Percentiles rank a stretch among this genome's conserved stretches.
Conservation (phyloP, 2,113 vertebrate species). For the Alaudala cheleensis region DNA sequence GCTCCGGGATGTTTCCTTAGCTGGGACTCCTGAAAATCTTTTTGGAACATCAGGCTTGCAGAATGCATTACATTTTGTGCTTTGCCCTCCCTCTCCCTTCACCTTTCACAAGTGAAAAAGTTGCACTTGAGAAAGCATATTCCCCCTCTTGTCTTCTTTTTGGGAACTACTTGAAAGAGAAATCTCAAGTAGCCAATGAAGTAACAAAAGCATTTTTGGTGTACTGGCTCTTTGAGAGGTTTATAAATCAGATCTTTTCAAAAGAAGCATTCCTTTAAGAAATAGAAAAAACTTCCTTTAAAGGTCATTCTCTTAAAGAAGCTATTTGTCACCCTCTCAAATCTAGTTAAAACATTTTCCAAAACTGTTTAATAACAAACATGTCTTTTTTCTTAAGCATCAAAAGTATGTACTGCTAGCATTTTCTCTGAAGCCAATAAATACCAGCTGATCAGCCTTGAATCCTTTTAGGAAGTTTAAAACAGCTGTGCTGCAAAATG, state of each 20-base stretch:
- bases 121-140: neutral
- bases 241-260: slow-evolving; percentile 24
- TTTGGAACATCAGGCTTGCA: neutral
- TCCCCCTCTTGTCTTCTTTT: slow-evolving; percentile 19
- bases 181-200: slow-evolving; percentile 25
- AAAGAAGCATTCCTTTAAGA: slow-evolving; percentile 47
- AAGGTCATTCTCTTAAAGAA: slow-evolving; percentile 29
- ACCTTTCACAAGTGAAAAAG: neutral
- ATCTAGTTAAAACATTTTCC: slow-evolving; percentile 2
- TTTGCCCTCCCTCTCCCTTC: neutral
- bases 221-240: neutral
- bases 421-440: slow-evolving; percentile 27
- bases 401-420: neutral
- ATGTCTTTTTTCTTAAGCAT: slow-evolving; percentile 21
- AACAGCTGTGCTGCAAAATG: slow-evolving; percentile 47
- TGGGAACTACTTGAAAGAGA: slow-evolving; percentile 21
- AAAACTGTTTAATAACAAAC: slow-evolving; percentile 45
- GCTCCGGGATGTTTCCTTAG: neutral
- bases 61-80: neutral
- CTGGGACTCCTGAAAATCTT: neutral
- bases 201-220: slow-evolving; percentile 16
- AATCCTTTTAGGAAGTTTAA: slow-evolving; percentile 46
- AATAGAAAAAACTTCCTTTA: neutral
- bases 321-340: slow-evolving; percentile 31
- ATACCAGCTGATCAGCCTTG: slow-evolving; percentile 39